phyloP scores from a whole-genome alignment of 2,888 invertebrate species.

The Cryptocephalus moraei region DNA sequence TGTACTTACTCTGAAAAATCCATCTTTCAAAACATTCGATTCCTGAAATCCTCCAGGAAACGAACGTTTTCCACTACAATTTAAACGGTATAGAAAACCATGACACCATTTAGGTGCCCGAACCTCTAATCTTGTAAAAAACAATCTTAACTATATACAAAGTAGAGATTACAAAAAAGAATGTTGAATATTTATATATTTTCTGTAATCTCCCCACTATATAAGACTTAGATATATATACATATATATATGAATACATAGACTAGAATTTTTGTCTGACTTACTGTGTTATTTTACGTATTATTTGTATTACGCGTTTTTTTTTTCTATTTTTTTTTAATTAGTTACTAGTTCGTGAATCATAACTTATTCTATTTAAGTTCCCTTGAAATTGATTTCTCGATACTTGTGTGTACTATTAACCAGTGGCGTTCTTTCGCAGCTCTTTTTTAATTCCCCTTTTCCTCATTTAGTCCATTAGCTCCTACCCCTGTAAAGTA shows the following conservation, averaged over 20 bases:
- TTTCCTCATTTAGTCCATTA: slow-evolving; percentile 1
- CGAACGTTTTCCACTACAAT: neutral
- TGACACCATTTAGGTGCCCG: slow-evolving; percentile 26
- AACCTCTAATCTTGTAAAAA: slow-evolving; percentile 20
- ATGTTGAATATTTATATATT: slow-evolving; percentile 6
- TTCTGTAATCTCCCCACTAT: slow-evolving; percentile 15
- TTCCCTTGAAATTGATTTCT: slow-evolving; percentile 4
- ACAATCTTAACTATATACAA: slow-evolving; percentile 25
- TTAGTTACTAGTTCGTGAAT: slow-evolving; percentile 14
- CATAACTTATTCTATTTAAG: slow-evolving; percentile 10
- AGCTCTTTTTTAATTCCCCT: slow-evolving; percentile 8
- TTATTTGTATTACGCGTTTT: slow-evolving; percentile 7
- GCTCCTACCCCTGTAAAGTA: slow-evolving; percentile 24
- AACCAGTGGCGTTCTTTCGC: slow-evolving; percentile 9
- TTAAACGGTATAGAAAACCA: slow-evolving; percentile 5
- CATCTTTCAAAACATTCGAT: too few relatives aligned
- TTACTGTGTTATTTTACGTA: slow-evolving; percentile 16
- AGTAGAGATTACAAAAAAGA: slow-evolving; percentile 16
- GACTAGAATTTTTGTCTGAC: slow-evolving; percentile 15
- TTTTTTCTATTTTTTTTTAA: slow-evolving; percentile 5
- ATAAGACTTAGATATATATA: slow-evolving; percentile 22
- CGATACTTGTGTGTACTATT: slow-evolving; percentile 11
- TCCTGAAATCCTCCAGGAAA: too few relatives aligned
- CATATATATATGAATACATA: slow-evolving; percentile 3
- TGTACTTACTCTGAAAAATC: too few relatives aligned